Conservation (phyloP, 2,888 invertebrate genomes). For the Drosophila leonis region DNA sequence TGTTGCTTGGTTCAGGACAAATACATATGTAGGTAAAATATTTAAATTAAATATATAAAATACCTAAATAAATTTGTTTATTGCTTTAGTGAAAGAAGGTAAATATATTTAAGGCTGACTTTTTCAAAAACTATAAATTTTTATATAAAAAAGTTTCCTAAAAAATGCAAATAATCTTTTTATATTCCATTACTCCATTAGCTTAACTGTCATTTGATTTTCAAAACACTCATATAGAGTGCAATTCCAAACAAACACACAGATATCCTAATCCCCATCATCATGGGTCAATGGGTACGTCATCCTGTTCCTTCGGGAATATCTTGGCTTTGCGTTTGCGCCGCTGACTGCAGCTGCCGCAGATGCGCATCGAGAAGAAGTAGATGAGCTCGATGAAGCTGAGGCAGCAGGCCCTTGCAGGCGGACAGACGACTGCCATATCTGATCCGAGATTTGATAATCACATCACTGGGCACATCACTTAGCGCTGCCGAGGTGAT, state of each 20-base stretch:
- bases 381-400: constrained; percentile 87
- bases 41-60: no score
- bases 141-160: no score
- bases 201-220: no score
- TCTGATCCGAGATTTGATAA: constrained; percentile 83
- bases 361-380: constrained; percentile 86
- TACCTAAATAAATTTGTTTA: no score
- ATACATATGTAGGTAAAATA: not conserved
- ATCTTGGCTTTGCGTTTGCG: constrained; percentile 62
- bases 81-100: no score
- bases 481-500: constrained; percentile 81
- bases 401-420: constrained; percentile 80
- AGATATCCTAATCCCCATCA: not conserved
- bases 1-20: not conserved
- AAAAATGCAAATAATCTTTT: no score
- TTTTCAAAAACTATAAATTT: no score
- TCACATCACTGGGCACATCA: constrained; percentile 84
- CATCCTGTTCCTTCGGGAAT: constrained; percentile 35
- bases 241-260: not conserved
- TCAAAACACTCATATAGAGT: no score
- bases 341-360: constrained; percentile 74
- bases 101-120: no score
- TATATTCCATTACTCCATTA: no score
- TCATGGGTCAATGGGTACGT: constrained; percentile 34
- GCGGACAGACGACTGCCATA: constrained; percentile 81